phyloP scores from a whole-genome alignment of 2,888 invertebrate species.

The Xestoiulus laeticollis region DNA sequence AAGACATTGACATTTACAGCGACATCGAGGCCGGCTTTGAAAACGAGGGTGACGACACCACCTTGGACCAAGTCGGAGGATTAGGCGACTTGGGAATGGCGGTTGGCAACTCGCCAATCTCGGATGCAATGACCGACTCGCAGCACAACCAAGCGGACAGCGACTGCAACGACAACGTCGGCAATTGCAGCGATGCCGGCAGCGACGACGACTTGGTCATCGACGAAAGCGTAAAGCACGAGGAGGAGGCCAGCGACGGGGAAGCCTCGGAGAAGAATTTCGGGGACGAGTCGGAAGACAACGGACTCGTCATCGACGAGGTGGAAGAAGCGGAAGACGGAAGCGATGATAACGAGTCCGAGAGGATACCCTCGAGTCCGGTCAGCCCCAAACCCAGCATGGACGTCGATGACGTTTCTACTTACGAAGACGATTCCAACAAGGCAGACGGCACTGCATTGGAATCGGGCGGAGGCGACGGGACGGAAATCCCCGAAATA shows the following conservation, averaged over 20 bases:
- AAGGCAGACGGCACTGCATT: background rate
- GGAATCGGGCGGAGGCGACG: background rate
- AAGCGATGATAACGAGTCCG: conserved; percentile 1
- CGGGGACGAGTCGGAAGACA: conserved; percentile 44
- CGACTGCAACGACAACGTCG: conserved; percentile 48
- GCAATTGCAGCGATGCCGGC: conserved; percentile 56
- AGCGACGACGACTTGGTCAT: conserved; percentile 58
- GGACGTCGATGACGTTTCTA: conserved; percentile 46
- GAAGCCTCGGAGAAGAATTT: background rate
- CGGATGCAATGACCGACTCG: background rate
- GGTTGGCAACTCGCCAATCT: conserved; percentile 49
- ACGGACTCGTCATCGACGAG: conserved; percentile 58
- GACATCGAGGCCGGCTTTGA: conserved; percentile 68
- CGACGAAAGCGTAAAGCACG: conserved; percentile 57
- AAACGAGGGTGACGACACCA: conserved; percentile 62
- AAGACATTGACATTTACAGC: conserved; percentile 72
- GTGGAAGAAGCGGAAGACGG: background rate
- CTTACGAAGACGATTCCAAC: conserved; percentile 48
- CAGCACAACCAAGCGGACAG: conserved; percentile 44
- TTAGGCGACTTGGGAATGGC: conserved; percentile 47
- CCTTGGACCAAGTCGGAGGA: conserved; percentile 63
- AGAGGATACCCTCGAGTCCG: background rate
- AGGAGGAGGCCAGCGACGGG: conserved; percentile 58
- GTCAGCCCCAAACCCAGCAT: background rate
- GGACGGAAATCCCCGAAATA: background rate